Evolutionary conservation across 1,140 invertebrate species (phyloP).

Genomic region (Platyura marginata): DNA sequence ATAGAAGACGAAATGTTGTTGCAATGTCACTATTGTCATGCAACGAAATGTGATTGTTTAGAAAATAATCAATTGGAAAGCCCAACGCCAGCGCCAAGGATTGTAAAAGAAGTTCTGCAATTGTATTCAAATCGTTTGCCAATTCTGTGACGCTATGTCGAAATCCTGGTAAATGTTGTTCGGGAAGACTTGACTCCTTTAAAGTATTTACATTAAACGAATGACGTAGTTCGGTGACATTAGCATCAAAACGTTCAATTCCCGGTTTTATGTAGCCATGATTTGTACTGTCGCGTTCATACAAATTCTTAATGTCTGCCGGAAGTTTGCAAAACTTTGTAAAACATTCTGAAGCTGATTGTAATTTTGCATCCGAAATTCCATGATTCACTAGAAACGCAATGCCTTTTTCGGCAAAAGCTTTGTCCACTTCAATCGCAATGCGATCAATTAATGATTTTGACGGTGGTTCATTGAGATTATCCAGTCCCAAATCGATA

Average conservation of each 20-base stretch:
- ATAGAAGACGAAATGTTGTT: conserved; percentile 44
- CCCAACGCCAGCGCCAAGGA: conserved; percentile 37
- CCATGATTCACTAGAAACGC: conserved; percentile 55
- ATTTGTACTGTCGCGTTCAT: conserved; percentile 33
- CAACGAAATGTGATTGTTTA: conserved; percentile 42
- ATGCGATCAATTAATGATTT: conserved; percentile 46
- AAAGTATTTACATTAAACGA: conserved; percentile 42
- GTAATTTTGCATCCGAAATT: conserved; percentile 50
- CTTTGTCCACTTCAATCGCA: conserved; percentile 42
- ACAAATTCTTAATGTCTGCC: conserved; percentile 34
- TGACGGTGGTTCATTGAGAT: conserved; percentile 43
- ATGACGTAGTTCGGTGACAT: conserved; percentile 40
- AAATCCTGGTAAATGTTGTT: conserved; percentile 44
- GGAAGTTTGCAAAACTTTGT: conserved; percentile 46
- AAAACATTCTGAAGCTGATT: conserved; percentile 41
- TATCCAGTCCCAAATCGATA: conserved; percentile 52
- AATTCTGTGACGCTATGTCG: conserved; percentile 37
- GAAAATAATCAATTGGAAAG: conserved; percentile 23
- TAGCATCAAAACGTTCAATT: conserved; percentile 35
- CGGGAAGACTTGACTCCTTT: conserved; percentile 36
- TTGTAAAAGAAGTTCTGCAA: conserved; percentile 40
- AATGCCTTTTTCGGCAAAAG: conserved; percentile 46
- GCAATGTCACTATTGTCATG: conserved; percentile 34
- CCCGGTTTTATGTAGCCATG: conserved; percentile 43
- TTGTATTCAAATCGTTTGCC: conserved; percentile 42